phyloP scores from a whole-genome alignment of 2,797 vertebrate species.

The Benthosema pterotum region DNA sequence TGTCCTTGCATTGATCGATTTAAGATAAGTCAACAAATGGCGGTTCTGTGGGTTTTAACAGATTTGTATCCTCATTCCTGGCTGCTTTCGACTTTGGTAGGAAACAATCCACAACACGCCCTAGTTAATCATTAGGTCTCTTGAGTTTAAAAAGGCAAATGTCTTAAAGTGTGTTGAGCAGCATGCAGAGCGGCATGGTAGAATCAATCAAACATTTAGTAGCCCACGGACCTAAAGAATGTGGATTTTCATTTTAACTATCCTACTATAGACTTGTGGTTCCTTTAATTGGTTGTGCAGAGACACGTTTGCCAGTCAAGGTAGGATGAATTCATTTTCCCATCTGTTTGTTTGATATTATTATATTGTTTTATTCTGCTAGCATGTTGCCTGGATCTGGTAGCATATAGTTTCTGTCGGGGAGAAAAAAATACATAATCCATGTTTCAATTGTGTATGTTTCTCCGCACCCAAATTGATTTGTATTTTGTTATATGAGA shows the following conservation, averaged over 20 bases:
- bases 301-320: too few relatives aligned
- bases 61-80: conserved; percentile 28
- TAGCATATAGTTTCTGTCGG: too few relatives aligned
- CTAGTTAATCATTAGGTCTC: conserved; percentile 61
- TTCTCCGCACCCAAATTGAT: too few relatives aligned
- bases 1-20: conserved; percentile 20
- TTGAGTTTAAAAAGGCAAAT: conserved; percentile 34
- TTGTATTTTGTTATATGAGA: too few relatives aligned
- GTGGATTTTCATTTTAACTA: not conserved
- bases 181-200: not conserved
- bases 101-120: conserved; percentile 53
- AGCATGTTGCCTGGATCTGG: too few relatives aligned
- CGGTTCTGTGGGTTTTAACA: not conserved
- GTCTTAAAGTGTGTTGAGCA: conserved; percentile 10
- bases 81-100: not conserved
- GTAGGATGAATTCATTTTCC: too few relatives aligned
- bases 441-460: too few relatives aligned
- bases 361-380: too few relatives aligned
- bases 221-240: not conserved
- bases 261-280: not conserved
- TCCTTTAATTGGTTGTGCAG: too few relatives aligned
- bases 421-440: too few relatives aligned
- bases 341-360: too few relatives aligned
- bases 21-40: conserved; percentile 2
- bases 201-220: not conserved